phyloP scores from a whole-genome alignment of 2,888 invertebrate genomes.

The Metacarcinus magister region DNA sequence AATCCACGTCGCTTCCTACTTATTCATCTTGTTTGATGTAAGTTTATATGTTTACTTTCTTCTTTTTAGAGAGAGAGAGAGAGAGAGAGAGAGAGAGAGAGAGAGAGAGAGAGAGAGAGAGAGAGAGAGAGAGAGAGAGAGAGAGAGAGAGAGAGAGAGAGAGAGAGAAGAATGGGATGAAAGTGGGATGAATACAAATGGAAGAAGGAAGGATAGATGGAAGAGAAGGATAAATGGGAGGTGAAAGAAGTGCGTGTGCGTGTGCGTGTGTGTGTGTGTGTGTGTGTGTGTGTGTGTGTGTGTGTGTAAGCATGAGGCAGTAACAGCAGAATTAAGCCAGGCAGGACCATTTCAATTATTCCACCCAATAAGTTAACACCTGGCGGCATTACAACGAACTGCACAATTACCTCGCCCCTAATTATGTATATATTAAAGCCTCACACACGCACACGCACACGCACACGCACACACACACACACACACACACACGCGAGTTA shows the following conservation, averaged over 20 bases:
- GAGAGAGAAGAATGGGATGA: conserved; percentile 7
- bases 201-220: too few relatives aligned
- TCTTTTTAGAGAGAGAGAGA: too few relatives aligned
- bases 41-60: too few relatives aligned
- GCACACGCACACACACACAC: conserved; percentile 1
- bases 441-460: neutral
- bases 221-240: too few relatives aligned
- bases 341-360: neutral
- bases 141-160: conserved; percentile 42
- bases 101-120: conserved; percentile 45
- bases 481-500: conserved; percentile 4
- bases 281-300: too few relatives aligned
- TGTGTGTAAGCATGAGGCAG: neutral
- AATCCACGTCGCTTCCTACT: too few relatives aligned
- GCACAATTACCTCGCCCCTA: neutral
- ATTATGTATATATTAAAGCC: neutral
- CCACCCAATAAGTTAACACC: neutral
- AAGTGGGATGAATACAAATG: too few relatives aligned
- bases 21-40: too few relatives aligned
- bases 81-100: too few relatives aligned
- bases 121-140: conserved; percentile 38
- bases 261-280: too few relatives aligned
- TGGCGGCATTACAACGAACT: neutral
- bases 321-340: neutral
- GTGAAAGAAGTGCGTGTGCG: too few relatives aligned